These are phyloP conservation scores for Oscheius sp. DNA, from an alignment of 2,888 invertebrate species.

Conservation along the genomic window DNA sequence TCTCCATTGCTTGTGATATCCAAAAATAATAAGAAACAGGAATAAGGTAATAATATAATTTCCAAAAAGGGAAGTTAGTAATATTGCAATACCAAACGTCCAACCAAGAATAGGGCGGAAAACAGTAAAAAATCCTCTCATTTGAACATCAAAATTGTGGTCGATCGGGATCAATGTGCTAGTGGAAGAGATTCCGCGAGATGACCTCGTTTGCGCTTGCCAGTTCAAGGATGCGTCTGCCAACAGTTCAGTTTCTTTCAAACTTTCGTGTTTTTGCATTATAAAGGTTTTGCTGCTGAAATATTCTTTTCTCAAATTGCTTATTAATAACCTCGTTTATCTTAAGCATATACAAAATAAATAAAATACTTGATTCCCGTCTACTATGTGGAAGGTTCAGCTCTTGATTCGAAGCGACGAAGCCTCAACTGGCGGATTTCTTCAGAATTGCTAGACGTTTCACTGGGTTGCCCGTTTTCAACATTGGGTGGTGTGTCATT, in stretches of 20 bases:
- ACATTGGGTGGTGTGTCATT: too few species aligned
- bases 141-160: neutral
- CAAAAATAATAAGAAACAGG: constrained; percentile 55
- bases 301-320: too few species aligned
- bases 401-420: constrained; percentile 8
- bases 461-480: too few species aligned
- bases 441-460: neutral
- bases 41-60: constrained; percentile 67
- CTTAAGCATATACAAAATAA: too few species aligned
- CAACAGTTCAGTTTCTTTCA: too few species aligned
- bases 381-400: too few species aligned
- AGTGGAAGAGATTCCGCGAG: constrained; percentile 17
- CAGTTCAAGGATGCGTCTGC: constrained; percentile 29
- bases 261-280: too few species aligned
- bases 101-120: constrained; percentile 56
- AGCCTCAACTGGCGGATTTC: constrained; percentile 17
- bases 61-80: constrained; percentile 57
- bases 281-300: too few species aligned
- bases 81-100: constrained; percentile 55
- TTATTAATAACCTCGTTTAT: too few species aligned
- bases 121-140: constrained; percentile 2
- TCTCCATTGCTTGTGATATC: constrained; percentile 59
- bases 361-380: too few species aligned
- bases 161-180: neutral
- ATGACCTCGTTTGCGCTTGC: constrained; percentile 20